These are phyloP conservation scores for Scophthalmus maximus DNA, from an alignment of 2,113 vertebrate species.

Conservation along the genomic window DNA sequence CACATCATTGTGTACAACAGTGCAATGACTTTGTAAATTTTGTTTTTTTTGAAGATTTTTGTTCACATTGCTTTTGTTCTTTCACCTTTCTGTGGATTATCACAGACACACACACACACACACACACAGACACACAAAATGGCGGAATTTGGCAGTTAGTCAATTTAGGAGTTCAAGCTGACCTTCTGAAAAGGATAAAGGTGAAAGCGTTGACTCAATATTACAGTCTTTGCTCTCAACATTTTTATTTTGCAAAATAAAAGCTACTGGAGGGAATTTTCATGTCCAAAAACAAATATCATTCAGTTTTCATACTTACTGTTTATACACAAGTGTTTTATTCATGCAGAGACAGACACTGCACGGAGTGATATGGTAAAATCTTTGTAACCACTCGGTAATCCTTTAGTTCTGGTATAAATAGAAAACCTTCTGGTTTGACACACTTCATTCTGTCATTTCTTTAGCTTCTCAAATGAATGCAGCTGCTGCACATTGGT, in stretches of 20 bases:
- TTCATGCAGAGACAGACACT: background rate
- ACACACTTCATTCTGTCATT: background rate
- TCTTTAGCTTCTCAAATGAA: background rate
- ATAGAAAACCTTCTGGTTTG: background rate
- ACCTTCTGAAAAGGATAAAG: conserved; percentile 51
- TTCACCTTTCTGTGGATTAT: conserved; percentile 7
- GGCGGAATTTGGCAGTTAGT: conserved; percentile 65
- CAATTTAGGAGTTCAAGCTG: conserved; percentile 53
- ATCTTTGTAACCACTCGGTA: background rate
- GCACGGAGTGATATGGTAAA: background rate
- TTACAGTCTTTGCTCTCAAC: too few relatives aligned
- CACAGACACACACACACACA: background rate
- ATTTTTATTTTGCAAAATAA: too few relatives aligned
- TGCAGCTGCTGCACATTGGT: background rate
- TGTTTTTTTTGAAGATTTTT: background rate
- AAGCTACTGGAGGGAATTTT: background rate
- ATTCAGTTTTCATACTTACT: background rate
- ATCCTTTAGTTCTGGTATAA: background rate
- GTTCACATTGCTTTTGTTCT: background rate
- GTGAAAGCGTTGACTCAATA: background rate
- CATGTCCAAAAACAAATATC: background rate
- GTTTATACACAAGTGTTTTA: too few relatives aligned
- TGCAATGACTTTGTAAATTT: background rate
- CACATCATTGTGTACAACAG: background rate
- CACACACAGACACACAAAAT: conserved; percentile 47